Conservation (phyloP, 2,113 vertebrate genomes). For the Callithrix jacchus region DNA sequence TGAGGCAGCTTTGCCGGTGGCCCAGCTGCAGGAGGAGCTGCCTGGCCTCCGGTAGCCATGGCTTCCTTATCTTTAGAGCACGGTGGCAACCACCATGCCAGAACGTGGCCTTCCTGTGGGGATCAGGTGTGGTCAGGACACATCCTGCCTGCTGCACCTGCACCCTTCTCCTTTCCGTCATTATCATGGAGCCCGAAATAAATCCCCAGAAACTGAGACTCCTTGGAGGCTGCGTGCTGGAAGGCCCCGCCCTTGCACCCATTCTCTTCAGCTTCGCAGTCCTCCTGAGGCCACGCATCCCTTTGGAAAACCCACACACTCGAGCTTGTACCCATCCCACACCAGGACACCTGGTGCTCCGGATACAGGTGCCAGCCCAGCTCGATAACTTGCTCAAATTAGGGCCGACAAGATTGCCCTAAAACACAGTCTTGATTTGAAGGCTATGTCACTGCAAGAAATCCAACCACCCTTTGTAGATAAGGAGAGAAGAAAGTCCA, state of each 20-base stretch:
- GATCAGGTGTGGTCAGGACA: rapidly evolving
- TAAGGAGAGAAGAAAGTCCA: not conserved
- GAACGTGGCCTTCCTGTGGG: not conserved
- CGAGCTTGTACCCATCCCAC: not conserved
- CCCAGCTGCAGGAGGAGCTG: not conserved
- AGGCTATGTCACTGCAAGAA: not conserved
- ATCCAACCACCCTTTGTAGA: no score
- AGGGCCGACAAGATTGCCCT: not conserved
- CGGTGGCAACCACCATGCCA: no score
- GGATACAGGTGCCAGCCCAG: not conserved
- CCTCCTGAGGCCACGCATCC: not conserved
- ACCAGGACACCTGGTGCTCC: not conserved
- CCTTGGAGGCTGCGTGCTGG: not conserved
- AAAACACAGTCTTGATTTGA: not conserved
- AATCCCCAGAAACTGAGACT: no score
- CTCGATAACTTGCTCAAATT: not conserved
- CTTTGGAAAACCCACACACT: not conserved
- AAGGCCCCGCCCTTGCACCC: no score
- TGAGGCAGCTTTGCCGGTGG: rapidly evolving
- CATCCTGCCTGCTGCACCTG: rapidly evolving
- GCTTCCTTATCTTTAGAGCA: not conserved
- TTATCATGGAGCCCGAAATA: not conserved
- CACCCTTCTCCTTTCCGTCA: no score
- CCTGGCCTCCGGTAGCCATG: rapidly evolving
- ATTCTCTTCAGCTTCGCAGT: not conserved